These are phyloP conservation scores for Caprella mutica DNA, from an alignment of 2,888 invertebrate genomes.

Conservation along the genomic window DNA sequence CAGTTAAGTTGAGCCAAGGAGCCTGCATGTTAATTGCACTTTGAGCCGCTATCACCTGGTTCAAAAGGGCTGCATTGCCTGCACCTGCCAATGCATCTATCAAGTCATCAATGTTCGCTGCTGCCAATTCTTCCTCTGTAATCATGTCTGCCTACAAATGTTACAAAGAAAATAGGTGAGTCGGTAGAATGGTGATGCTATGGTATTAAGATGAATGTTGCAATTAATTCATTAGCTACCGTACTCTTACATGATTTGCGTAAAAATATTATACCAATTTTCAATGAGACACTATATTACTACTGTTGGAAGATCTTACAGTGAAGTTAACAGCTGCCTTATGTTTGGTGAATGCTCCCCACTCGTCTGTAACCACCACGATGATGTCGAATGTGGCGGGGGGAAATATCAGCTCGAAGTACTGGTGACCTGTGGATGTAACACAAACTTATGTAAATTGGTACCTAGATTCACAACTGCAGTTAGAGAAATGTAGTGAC, in stretches of 20 bases:
- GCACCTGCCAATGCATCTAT: conserved; percentile 10
- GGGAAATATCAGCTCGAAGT: conserved; percentile 30
- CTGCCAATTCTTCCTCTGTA: conserved; percentile 6
- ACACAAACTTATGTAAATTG: too few species aligned
- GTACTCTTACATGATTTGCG: too few species aligned
- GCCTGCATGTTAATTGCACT: neutral
- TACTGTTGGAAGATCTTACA: conserved; percentile 1
- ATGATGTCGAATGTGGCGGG: conserved; percentile 29
- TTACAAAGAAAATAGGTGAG: too few species aligned
- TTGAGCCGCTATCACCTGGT: conserved; percentile 3
- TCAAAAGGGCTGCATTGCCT: conserved; percentile 13
- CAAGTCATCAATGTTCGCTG: neutral
- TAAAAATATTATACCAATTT: too few species aligned
- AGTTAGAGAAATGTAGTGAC: too few species aligned
- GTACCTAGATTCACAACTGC: too few species aligned
- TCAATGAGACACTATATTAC: neutral
- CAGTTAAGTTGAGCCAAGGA: neutral
- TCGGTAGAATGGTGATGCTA: too few species aligned
- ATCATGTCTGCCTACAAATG: conserved; percentile 16
- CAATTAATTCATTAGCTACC: too few species aligned
- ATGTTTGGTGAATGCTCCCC: conserved; percentile 26
- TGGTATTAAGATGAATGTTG: too few species aligned
- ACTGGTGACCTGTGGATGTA: too few species aligned
- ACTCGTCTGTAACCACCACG: conserved; percentile 30
- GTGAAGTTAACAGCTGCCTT: conserved; percentile 9